Percentiles rank a stretch among this genome's conserved stretches.
These are phyloP conservation scores for Lipophrys pholis DNA, from an alignment of 2,113 vertebrate species.

Conservation along the genomic window DNA sequence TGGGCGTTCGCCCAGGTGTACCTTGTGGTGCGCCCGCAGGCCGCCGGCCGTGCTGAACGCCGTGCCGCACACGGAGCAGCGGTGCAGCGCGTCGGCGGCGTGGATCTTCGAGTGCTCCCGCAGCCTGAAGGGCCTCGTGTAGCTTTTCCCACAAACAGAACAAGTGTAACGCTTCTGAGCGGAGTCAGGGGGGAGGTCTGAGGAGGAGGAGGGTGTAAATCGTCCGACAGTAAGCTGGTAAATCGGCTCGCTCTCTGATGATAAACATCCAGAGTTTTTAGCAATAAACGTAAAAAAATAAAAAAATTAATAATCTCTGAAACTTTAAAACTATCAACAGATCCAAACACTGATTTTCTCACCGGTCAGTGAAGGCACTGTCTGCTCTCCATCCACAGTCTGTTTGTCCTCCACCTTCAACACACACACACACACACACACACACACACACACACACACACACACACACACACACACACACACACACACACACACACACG, in stretches of 20 bases:
- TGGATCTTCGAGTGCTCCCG: slow-evolving; percentile 34
- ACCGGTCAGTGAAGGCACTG: slow-evolving; percentile 17
- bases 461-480: too few species aligned
- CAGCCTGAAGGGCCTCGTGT: slow-evolving; percentile 2
- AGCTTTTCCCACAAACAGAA: slow-evolving; percentile 37
- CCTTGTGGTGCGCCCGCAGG: slow-evolving; percentile 47
- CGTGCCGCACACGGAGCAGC: slow-evolving; percentile 34
- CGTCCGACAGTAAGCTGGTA: too few species aligned
- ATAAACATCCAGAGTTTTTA: too few species aligned
- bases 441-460: too few species aligned
- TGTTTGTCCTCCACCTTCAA: neutral
- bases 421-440: too few species aligned
- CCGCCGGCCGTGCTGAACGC: slow-evolving; percentile 19
- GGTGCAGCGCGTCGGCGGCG: slow-evolving; percentile 2
- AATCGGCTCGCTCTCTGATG: too few species aligned
- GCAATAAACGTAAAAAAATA: too few species aligned
- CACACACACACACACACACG: too few species aligned
- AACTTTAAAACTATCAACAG: too few species aligned
- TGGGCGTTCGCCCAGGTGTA: slow-evolving; percentile 19
- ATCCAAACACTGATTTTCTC: neutral
- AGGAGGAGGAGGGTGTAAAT: too few species aligned
- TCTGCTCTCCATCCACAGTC: accelerated
- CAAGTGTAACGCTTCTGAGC: slow-evolving; percentile 31
- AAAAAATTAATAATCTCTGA: too few species aligned
- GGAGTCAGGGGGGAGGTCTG: neutral